Conservation (phyloP, 2,797 vertebrate genomes). For the Lophotriccus pileatus region DNA sequence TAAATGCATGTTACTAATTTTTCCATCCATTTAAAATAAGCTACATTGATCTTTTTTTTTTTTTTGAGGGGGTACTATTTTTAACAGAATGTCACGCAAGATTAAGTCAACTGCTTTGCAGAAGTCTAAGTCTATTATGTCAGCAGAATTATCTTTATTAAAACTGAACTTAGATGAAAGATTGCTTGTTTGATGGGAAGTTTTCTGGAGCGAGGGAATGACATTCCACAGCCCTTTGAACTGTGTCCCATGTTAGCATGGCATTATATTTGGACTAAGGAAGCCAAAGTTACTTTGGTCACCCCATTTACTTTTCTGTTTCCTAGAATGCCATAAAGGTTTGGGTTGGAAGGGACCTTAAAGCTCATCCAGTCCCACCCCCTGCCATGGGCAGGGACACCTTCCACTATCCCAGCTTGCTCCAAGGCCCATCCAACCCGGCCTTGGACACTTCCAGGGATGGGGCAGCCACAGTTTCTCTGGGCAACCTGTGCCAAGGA, state of each 20-base stretch:
- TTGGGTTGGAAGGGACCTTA: background rate
- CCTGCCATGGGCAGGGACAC: background rate
- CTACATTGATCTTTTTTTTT: background rate
- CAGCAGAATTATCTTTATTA: conserved; percentile 20
- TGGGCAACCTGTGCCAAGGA: background rate
- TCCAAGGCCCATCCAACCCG: background rate
- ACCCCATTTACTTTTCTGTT: background rate
- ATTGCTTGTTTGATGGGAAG: background rate
- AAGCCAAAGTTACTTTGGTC: background rate
- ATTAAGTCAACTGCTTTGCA: conserved; percentile 18
- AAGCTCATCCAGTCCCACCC: background rate
- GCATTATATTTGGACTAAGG: background rate
- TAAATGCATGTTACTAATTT: background rate
- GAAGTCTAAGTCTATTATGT: conserved; percentile 13
- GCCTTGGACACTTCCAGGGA: background rate
- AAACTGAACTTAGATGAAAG: background rate
- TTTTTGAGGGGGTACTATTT: background rate
- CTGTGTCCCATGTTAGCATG: background rate
- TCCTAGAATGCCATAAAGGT: background rate
- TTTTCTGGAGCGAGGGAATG: background rate
- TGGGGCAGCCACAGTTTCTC: background rate
- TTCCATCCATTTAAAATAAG: background rate
- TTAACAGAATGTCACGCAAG: conserved; percentile 20
- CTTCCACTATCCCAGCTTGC: rapidly evolving
- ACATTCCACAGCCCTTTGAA: background rate